Evolutionary conservation across 1,140 invertebrate genomes (phyloP).

Genomic region (Caenorhabditis brenneri): DNA sequence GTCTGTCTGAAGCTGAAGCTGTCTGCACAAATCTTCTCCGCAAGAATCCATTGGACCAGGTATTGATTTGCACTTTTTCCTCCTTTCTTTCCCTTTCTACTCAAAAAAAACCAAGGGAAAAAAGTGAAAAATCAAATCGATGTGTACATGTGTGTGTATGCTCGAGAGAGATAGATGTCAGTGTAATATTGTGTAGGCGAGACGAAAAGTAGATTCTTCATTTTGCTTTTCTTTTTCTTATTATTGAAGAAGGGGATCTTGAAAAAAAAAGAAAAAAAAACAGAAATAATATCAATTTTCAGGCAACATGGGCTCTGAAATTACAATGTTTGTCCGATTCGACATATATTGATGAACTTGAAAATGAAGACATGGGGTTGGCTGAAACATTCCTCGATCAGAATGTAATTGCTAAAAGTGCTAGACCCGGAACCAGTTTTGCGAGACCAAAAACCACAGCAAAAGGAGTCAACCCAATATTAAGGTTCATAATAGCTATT

Average conservation of each 20-base stretch:
- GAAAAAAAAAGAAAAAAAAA: neutral
- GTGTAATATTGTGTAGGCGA: slow-evolving; percentile 4
- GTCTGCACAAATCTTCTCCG: slow-evolving; percentile 82
- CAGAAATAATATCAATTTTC: slow-evolving; percentile 19
- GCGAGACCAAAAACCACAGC: slow-evolving; percentile 75
- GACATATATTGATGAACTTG: slow-evolving; percentile 88
- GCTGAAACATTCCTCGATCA: slow-evolving; percentile 83
- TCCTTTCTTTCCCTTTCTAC: too few relatives aligned
- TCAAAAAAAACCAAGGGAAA: neutral
- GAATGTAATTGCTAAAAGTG: slow-evolving; percentile 82
- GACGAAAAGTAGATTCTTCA: neutral
- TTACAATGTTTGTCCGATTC: slow-evolving; percentile 86
- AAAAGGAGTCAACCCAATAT: slow-evolving; percentile 69
- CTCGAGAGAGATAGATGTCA: neutral
- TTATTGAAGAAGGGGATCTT: slow-evolving; percentile 7
- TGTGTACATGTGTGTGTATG: slow-evolving; percentile 29
- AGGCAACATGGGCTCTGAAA: slow-evolving; percentile 89
- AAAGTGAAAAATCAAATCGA: slow-evolving; percentile 21
- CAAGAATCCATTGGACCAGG: slow-evolving; percentile 86
- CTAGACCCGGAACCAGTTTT: slow-evolving; percentile 86
- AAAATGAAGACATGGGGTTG: slow-evolving; percentile 86
- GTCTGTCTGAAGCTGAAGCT: slow-evolving; percentile 81
- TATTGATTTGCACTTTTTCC: slow-evolving; percentile 69
- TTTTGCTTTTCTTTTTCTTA: neutral
- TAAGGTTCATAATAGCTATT: slow-evolving; percentile 39